Base-by-base conservation (phyloP, 2,113 vertebrate species). In the Thryonomys swinderianus region DNA sequence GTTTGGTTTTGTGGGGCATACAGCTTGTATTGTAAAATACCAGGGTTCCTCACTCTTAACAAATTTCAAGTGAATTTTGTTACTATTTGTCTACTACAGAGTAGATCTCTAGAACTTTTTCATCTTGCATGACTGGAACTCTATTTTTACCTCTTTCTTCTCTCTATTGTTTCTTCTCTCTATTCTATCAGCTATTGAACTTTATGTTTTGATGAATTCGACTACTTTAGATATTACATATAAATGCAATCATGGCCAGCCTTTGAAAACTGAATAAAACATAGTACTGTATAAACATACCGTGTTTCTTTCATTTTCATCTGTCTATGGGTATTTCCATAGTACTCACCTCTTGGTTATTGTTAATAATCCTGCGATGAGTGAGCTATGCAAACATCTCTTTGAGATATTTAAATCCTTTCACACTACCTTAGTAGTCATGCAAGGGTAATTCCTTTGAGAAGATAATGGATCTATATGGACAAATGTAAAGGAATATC, bases 401-500 rank as follows among this genome's bases (percentile, higher is more conserved):
- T 32, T 18, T 57, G 78, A 81, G 37, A 25, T 57, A 13, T 81
- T 67, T 57, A 13, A 93, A 23, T 73, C 67, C 21, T 69, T 48
- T 40, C 8, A 83, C 82, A 59, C 7, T 32, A 79, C 5, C 40
- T 91, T 88, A 61, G 23, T 74, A 23, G 23, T 88, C 83, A 32
- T 84, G 2, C 37, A 32, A 82, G 25, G 2, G 5, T 80, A 5
- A 84, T 90, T 88, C 25, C 57, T 25, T 1, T 91, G 40, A 81
- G 25, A 85, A 96, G 80, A 66, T 37, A 55, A 64, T 90, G 18
- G 7, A 48, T 85, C 34, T 76, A 48, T 32, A 59, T 7, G 61
- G 21, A 30, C n/a, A 12, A 69, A 69, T 81, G 79, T 85, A 74
- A 93, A 93, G 48, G 37, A 76, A 59, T 21, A 80, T 27, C 37